Evolutionary conservation across 2,113 vertebrate species (phyloP).

Genomic region (Vulpes vulpes): DNA sequence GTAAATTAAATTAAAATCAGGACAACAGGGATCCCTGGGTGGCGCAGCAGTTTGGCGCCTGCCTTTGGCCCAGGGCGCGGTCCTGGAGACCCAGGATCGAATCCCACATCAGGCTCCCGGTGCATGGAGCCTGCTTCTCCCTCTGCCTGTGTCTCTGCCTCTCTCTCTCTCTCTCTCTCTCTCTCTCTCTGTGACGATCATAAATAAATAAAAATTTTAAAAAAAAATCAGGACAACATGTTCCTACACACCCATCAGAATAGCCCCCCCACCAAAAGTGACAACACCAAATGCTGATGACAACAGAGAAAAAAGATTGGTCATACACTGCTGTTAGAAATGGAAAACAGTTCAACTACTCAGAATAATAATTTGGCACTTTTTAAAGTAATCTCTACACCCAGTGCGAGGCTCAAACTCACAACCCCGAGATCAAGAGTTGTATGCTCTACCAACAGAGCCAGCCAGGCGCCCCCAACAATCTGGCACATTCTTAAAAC

Average conservation of each 20-base stretch:
- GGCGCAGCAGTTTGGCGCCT: too few species aligned
- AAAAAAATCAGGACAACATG: not conserved
- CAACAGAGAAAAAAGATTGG: not conserved
- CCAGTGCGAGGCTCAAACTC: not conserved
- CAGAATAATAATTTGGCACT: not conserved
- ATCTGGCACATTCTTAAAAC: not conserved
- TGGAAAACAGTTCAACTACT: not conserved
- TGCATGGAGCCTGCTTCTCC: too few species aligned
- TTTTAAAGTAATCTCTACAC: not conserved
- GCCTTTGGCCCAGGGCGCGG: too few species aligned
- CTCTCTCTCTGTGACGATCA: too few species aligned
- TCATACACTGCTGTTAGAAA: too few species aligned
- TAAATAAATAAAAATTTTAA: too few species aligned
- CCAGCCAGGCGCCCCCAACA: not conserved
- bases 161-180: too few species aligned
- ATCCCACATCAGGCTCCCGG: too few species aligned
- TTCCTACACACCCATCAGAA: not conserved
- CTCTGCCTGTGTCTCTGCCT: too few species aligned
- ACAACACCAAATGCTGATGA: not conserved
- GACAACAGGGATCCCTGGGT: too few species aligned
- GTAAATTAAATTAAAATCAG: not conserved
- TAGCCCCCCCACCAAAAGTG: not conserved
- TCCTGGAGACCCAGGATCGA: too few species aligned
- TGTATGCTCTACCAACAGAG: not conserved
- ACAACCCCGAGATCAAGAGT: not conserved